phyloP scores from a whole-genome alignment of 35 echinoderm and acorn worm genomes.

The Nesometra sesokonis region DNA sequence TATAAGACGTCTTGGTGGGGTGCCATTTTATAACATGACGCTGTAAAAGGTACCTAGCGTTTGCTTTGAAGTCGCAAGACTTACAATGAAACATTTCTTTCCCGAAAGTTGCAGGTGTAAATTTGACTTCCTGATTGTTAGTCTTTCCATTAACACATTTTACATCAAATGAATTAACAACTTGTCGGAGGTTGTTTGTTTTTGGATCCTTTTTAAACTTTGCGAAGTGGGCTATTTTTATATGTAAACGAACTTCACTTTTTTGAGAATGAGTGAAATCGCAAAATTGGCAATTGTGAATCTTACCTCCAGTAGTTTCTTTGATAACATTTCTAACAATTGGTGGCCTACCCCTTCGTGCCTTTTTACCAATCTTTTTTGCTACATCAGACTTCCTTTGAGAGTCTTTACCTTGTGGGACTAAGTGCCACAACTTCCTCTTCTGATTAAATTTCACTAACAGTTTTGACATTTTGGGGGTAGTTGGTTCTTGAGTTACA shows the following conservation, averaged over 20 bases:
- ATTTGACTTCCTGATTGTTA: background rate
- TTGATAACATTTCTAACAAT: background rate
- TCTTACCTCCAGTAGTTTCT: background rate
- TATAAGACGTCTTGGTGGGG: background rate
- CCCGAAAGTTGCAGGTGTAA: background rate
- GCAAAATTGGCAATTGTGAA: conserved; percentile 25
- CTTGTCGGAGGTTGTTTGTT: background rate
- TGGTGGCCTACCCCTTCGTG: background rate
- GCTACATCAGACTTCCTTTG: too few species aligned
- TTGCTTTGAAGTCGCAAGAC: background rate
- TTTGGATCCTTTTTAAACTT: conserved; percentile 34
- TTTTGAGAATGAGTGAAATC: conserved; percentile 20
- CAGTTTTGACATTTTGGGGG: background rate
- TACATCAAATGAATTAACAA: background rate
- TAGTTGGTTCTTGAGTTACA: background rate
- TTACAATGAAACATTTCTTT: background rate
- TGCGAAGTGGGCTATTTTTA: conserved; percentile 37
- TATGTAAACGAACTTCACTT: conserved; percentile 33
- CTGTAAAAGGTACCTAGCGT: background rate
- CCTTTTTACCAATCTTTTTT: background rate
- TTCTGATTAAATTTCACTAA: background rate
- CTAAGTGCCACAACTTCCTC: background rate
- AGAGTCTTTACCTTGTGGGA: background rate
- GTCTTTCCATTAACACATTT: background rate
- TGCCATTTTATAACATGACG: background rate